Conservation (phyloP, 2,888 invertebrate species). For the Leptinotarsa juncta region DNA sequence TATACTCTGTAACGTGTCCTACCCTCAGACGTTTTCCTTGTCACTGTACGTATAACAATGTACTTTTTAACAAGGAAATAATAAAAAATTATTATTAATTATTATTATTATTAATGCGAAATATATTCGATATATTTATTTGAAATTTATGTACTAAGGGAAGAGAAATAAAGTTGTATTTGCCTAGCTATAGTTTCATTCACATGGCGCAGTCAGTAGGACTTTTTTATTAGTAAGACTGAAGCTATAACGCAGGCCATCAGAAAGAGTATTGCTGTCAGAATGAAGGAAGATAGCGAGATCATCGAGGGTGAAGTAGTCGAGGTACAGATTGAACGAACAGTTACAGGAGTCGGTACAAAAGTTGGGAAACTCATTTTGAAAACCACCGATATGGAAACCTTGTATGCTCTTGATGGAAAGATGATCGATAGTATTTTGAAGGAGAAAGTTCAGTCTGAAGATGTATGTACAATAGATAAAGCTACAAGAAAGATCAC, state of each 20-base stretch:
- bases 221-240: slow-evolving; percentile 79
- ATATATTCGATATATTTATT: no score
- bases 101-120: no score
- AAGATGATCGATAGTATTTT: slow-evolving; percentile 98
- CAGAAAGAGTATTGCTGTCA: slow-evolving; percentile 71
- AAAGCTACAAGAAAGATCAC: slow-evolving; percentile 88
- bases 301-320: slow-evolving; percentile 77
- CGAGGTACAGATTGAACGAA: slow-evolving; percentile 95
- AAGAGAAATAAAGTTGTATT: no score
- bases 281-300: no score
- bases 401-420: slow-evolving; percentile 96
- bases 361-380: slow-evolving; percentile 94
- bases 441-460: slow-evolving; percentile 95
- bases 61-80: no score
- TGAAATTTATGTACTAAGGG: no score
- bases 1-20: no score
- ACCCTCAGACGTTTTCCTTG: no score
- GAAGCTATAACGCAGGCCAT: slow-evolving; percentile 97
- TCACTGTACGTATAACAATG: no score
- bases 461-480: slow-evolving; percentile 98
- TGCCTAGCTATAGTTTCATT: no score
- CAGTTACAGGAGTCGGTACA: slow-evolving; percentile 89
- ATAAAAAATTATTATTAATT: no score
- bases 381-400: slow-evolving; percentile 99
- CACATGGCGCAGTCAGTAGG: no score